A percentile compares a stretch with the other conserved stretches of the same genome.
Conservation (phyloP, 2,797 vertebrate species). For the Novumbra hubbsi region DNA sequence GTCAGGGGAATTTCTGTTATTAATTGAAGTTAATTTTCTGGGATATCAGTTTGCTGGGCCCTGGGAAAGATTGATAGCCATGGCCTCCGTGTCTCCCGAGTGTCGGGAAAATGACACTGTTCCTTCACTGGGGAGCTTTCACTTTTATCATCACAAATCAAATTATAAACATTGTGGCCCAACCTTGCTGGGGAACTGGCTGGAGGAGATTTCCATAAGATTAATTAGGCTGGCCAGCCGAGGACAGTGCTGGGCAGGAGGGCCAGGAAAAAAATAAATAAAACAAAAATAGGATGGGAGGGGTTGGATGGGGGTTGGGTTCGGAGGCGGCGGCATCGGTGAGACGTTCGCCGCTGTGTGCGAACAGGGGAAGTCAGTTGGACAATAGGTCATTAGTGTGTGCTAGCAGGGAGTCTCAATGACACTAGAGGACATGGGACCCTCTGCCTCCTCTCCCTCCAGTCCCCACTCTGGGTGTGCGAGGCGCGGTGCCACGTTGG, state of each 20-base stretch:
- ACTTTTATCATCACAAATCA: slow-evolving; percentile 98
- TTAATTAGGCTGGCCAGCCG: slow-evolving; percentile 95
- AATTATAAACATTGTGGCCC: slow-evolving; percentile 99
- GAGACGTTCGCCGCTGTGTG: slow-evolving; percentile 78
- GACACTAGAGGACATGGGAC: slow-evolving; percentile 90
- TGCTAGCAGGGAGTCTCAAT: slow-evolving; percentile 92
- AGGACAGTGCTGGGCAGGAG: slow-evolving; percentile 86
- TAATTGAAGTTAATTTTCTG: slow-evolving; percentile 99
- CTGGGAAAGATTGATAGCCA: slow-evolving; percentile 99
- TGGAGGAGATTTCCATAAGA: slow-evolving; percentile 99
- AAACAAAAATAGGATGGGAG: slow-evolving; percentile 61
- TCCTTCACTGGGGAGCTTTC: slow-evolving; percentile 82
- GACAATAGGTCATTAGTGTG: slow-evolving; percentile 99
- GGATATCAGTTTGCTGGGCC: slow-evolving; percentile 98
- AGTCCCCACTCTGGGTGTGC: slow-evolving; percentile 64
- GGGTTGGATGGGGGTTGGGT: slow-evolving; percentile 24
- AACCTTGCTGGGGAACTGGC: slow-evolving; percentile 91
- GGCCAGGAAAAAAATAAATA: slow-evolving; percentile 66
- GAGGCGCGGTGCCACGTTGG: slow-evolving; percentile 90
- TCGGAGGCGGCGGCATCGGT: slow-evolving; percentile 49
- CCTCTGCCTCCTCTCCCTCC: slow-evolving; percentile 19
- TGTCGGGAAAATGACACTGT: slow-evolving; percentile 88
- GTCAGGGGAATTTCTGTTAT: slow-evolving; percentile 96
- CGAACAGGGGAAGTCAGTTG: slow-evolving; percentile 89
- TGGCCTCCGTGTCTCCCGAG: slow-evolving; percentile 85